Base-by-base conservation (phyloP, 2,113 vertebrate genomes). In the Mesitornis unicolor region DNA sequence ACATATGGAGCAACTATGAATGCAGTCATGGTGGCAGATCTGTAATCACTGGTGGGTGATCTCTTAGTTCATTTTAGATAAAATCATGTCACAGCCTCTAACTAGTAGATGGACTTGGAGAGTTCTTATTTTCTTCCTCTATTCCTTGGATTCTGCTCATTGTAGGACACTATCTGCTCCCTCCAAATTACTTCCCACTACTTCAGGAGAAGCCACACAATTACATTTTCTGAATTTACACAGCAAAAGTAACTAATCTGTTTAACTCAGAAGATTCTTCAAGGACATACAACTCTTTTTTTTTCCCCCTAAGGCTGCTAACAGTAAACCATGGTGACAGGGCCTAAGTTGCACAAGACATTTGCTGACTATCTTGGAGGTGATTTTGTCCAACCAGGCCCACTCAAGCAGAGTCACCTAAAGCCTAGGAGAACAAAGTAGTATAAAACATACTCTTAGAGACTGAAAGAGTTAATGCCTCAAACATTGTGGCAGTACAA, bases 261-360 rank as follows among this genome's bases (percentile, higher is more conserved):
- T 91, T 91, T 47, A 77, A 33, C n/a, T 68, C 29, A 15, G 33
- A 71, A 13, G 11, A 56, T 76, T 76, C 5, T 81, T 57, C 42
- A 22, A 22, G 40, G 12, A 87, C 6, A 21, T 47, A 43, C 10
- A 47, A 22, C 4, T 68, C 67, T 36, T 56, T 35, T 29, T 50
- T 7, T 4, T 3, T 9, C n/a, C n/a, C n/a, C 4, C 16, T 6
- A 70, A 16, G 4, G 6, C 51, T 87, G 21, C 36, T 42, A 80
- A 56, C 6, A 71, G 14, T 79, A 89, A 84, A 54, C 14, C 13
- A 26, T 51, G 21, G 25, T 60, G 29, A 26, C 36, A 60, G 18
- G 0, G 1, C 25, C 20, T 9, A 73, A 56, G 11, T 54, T 77
- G 33, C 42, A 74, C 21, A 54, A 64, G 22, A 40, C 2, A 0